A percentile compares a stretch with the other conserved stretches of the same genome.
Conservation (phyloP, 2,888 invertebrate genomes). For the Calameuta idolon region DNA sequence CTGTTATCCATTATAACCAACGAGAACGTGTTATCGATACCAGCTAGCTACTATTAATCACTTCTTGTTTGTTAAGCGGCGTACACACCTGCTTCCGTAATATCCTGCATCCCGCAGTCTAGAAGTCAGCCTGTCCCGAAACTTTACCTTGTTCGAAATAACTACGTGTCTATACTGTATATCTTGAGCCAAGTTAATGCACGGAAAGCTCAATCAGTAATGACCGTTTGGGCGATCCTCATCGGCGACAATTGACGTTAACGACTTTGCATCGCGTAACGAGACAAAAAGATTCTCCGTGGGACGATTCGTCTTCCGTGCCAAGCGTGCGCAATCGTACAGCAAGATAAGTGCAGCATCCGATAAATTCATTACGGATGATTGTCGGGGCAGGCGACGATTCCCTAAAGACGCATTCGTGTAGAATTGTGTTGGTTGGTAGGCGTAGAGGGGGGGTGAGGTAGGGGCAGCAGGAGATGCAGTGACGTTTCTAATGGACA, state of each 20-base stretch:
- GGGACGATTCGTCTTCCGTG: neutral
- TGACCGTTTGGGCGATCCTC: neutral
- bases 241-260: neutral
- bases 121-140: constrained; percentile 15
- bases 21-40: constrained; percentile 53
- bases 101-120: constrained; percentile 43
- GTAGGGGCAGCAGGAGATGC: neutral
- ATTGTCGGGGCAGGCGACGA: neutral
- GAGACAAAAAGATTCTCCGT: neutral
- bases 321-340: neutral
- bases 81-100: constrained; percentile 61
- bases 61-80: constrained; percentile 63
- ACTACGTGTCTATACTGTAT: neutral
- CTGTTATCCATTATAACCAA: constrained; percentile 1
- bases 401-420: neutral
- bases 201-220: neutral
- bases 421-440: neutral
- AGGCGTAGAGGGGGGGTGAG: neutral
- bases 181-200: neutral
- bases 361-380: neutral
- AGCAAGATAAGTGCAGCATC: neutral
- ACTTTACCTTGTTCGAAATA: constrained; percentile 1
- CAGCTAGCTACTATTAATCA: constrained; percentile 62
- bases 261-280: neutral
- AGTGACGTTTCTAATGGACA: constrained; percentile 34